Conservation (phyloP, 2,113 vertebrate species). For the Bos javanicus region DNA sequence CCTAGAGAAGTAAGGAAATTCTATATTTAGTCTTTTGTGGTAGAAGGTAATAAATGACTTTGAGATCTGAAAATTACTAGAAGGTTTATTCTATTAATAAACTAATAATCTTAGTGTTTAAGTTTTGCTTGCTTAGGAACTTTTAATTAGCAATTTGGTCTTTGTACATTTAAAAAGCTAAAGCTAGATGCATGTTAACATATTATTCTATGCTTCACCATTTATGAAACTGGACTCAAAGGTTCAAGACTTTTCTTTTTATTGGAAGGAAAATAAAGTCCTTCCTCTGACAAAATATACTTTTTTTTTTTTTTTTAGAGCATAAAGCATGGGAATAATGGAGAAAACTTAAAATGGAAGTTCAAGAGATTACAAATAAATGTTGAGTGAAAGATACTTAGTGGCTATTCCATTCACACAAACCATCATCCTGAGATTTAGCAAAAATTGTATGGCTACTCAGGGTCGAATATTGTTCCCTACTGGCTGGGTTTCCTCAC, state of each 20-base stretch:
- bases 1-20: constrained; percentile 64
- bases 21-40: constrained; percentile 56
- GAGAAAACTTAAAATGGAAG: neutral
- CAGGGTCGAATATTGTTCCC: neutral
- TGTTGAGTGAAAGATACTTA: neutral
- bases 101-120: constrained; percentile 63
- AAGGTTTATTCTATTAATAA: constrained; percentile 66
- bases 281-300: neutral
- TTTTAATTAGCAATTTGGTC: constrained; percentile 42
- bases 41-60: constrained; percentile 48
- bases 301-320: neutral
- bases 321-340: neutral
- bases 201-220: constrained; percentile 31
- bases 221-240: constrained; percentile 34
- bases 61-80: constrained; percentile 48
- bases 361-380: neutral
- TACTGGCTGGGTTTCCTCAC: neutral
- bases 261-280: neutral
- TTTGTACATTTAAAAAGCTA: constrained; percentile 31
- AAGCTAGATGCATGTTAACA: constrained; percentile 51
- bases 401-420: neutral
- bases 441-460: neutral
- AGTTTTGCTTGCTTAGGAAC: neutral
- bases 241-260: neutral
- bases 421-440: neutral